phyloP scores from a whole-genome alignment of 2,888 invertebrate genomes.

The Lasioglossum vierecki region DNA sequence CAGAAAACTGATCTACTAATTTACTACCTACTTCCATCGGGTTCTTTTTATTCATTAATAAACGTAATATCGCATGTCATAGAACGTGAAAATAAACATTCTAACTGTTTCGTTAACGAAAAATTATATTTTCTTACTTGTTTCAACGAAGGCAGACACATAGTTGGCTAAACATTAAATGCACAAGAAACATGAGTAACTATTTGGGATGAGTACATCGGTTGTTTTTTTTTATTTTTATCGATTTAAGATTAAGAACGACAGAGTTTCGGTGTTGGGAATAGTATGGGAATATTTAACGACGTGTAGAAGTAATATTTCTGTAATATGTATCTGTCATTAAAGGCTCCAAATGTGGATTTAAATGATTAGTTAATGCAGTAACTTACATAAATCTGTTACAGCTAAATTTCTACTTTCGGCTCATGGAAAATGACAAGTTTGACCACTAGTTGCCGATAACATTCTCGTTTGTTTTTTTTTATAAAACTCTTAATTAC shows the following conservation, averaged over 20 bases:
- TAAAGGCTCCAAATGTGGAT: conserved; percentile 4
- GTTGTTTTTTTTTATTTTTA: conserved; percentile 10
- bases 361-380: not conserved
- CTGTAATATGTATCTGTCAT: conserved; percentile 8
- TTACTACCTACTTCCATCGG: conserved; percentile 63
- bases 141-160: conserved; percentile 72
- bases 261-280: not conserved
- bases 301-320: not conserved
- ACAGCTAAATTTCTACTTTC: conserved; percentile 38
- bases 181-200: conserved; percentile 61
- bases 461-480: conserved; percentile 69
- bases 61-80: conserved; percentile 59
- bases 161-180: conserved; percentile 74
- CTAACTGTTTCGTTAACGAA: conserved; percentile 60
- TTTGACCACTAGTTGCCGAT: conserved; percentile 81
- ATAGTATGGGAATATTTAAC: not conserved
- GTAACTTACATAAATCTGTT: conserved; percentile 25
- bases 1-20: conserved; percentile 54
- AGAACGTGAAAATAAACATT: conserved; percentile 35
- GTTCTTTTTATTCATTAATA: conserved; percentile 38
- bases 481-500: conserved; percentile 30
- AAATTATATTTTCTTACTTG: conserved; percentile 70
- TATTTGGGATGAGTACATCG: conserved; percentile 16
- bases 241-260: not conserved
- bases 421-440: conserved; percentile 82